Conservation (phyloP, 2,888 invertebrate species). For the Brachynemurus nebulosus region DNA sequence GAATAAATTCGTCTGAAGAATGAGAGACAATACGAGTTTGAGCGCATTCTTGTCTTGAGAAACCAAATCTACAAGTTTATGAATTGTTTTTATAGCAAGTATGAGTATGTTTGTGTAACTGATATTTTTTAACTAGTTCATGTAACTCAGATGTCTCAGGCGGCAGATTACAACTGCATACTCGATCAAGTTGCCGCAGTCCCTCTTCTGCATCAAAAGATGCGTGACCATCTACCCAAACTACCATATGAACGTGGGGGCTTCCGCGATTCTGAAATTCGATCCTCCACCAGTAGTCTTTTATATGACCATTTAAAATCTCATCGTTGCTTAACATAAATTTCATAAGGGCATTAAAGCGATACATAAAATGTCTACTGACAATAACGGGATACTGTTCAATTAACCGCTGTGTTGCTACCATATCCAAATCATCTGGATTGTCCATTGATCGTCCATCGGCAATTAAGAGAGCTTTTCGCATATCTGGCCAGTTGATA, state of each 20-base stretch:
- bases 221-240: background rate
- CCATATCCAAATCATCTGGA: slow-evolving; percentile 8
- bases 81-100: background rate
- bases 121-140: background rate
- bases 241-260: slow-evolving; percentile 15
- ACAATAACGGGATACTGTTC: slow-evolving; percentile 13
- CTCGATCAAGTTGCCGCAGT: background rate
- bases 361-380: slow-evolving; percentile 15
- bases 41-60: slow-evolving; percentile 12
- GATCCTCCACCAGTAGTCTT: slow-evolving; percentile 12
- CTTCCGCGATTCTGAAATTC: slow-evolving; percentile 19
- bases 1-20: slow-evolving; percentile 13
- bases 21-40: slow-evolving; percentile 11
- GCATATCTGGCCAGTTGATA: slow-evolving; percentile 20
- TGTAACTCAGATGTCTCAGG: background rate
- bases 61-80: slow-evolving; percentile 17
- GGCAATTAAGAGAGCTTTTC: slow-evolving; percentile 19
- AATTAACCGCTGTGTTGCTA: slow-evolving; percentile 5
- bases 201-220: background rate
- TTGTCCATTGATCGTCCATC: slow-evolving; percentile 14
- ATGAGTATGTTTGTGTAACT: background rate
- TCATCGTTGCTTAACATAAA: background rate
- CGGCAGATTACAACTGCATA: background rate
- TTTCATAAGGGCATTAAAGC: background rate
- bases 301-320: slow-evolving; percentile 6